Percentiles rank a stretch among this genome's conserved stretches.
Evolutionary conservation across 2,113 vertebrate species (phyloP).

Genomic region (Sebastes fasciatus): DNA sequence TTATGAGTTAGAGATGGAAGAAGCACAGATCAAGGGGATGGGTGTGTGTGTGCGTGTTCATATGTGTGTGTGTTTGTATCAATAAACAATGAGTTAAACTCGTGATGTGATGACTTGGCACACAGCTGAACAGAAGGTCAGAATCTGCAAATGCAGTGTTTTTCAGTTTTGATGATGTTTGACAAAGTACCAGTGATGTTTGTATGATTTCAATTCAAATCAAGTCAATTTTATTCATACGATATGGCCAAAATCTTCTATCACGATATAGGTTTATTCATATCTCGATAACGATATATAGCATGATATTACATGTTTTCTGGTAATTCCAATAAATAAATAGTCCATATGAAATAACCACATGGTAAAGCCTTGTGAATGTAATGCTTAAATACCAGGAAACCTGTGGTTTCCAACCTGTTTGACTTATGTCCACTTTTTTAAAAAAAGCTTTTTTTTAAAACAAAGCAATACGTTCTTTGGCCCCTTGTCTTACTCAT

Average conservation of each 20-base stretch:
- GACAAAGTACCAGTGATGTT: not conserved
- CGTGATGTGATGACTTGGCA: slow-evolving; percentile 18
- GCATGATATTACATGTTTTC: too few relatives aligned
- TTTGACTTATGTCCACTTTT: not conserved
- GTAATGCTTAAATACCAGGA: too few relatives aligned
- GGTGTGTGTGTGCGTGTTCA: slow-evolving; percentile 9
- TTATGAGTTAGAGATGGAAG: slow-evolving; percentile 43
- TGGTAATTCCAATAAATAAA: too few relatives aligned
- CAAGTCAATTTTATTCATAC: not conserved
- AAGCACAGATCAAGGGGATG: slow-evolving; percentile 5
- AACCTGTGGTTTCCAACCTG: too few relatives aligned
- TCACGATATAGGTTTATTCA: too few relatives aligned
- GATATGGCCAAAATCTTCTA: too few relatives aligned
- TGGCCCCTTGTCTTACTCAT: not conserved
- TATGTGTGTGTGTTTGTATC: slow-evolving; percentile 3
- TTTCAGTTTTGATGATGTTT: slow-evolving; percentile 29
- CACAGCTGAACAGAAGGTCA: slow-evolving; percentile 2
- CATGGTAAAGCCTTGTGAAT: too few relatives aligned
- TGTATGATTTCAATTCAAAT: not conserved
- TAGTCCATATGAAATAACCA: too few relatives aligned
- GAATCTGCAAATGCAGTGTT: not conserved
- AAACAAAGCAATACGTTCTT: not conserved
- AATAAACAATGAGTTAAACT: slow-evolving; percentile 51
- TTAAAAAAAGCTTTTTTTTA: too few relatives aligned
- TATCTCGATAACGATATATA: too few relatives aligned